Base-by-base conservation (phyloP, 2,797 vertebrate genomes). In the Craterocephalus amniculus region DNA sequence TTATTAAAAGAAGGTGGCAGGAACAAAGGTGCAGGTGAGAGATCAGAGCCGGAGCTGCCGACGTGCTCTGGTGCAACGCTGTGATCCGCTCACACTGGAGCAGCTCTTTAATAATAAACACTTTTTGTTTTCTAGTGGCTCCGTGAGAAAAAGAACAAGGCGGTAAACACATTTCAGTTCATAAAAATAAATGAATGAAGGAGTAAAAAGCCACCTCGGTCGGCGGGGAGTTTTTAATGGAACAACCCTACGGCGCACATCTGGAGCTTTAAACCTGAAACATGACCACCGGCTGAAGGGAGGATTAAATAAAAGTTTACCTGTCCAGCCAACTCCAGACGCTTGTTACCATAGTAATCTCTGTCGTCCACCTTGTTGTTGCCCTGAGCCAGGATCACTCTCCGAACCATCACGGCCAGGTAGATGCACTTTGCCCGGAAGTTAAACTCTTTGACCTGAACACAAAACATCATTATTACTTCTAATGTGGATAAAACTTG, bases 331-430 rank as follows among this genome's bases (percentile, higher is more conserved):
- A 99, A 83, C 80, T 99, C 98, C 70, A 99, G 89, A 81, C 98
- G 95, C 83, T 99, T 99, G 93, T 99, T 99, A 64, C 98, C 98
- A 35, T 99, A 99, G 87, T 99, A 99, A 92, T 99, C 98, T 81
- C 98, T 93, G 93, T 99, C 98, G 1, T 99, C 98, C 56, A 99
- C 98, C 88, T 98, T 99, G 86, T 99, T 96, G 74, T 95, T 95
- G 38, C 98, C 98, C 87, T 99, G 98, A 80, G 98, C 98, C 84
- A 99, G 91, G 85, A 99, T 99, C 29, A 99, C 97, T 74, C 98
- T 95, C 67, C 97, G 96, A 18, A 99, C 97, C 98, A 99, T 99
- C 79, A 99, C 98, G 2, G 98, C 98, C 26, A 97, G 95, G 88
- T 99, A 99, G 83, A 99, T 96, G 73, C 98, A 99, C 83, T 99